phyloP scores from a whole-genome alignment of 2,113 vertebrate species.

The Periophthalmodon schlosseri region DNA sequence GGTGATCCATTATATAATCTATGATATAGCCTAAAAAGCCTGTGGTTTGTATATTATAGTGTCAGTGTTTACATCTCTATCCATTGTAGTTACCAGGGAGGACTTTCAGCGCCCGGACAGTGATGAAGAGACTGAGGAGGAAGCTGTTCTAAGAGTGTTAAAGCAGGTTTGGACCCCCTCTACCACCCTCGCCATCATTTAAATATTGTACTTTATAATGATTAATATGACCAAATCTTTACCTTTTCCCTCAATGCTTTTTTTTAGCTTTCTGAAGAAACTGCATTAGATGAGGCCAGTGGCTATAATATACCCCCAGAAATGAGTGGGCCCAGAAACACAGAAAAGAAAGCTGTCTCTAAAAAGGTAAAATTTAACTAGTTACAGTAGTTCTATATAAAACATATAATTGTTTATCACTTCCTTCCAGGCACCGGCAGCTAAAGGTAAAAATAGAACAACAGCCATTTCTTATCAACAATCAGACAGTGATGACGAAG shows the following conservation, averaged over 20 bases:
- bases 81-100: conserved; percentile 81
- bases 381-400: not conserved
- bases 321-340: conserved; percentile 66
- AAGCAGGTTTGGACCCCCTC: conserved; percentile 79
- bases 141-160: conserved; percentile 83
- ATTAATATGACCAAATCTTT: not conserved
- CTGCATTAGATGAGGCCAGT: conserved; percentile 87
- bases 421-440: conserved; percentile 19
- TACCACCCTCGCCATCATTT: not conserved
- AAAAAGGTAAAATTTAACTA: conserved; percentile 60
- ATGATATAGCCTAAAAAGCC: not conserved
- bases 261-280: conserved; percentile 88
- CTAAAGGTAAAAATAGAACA: conserved; percentile 43
- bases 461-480: conserved; percentile 38
- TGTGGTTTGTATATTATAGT: not conserved
- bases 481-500: conserved; percentile 83
- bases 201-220: not conserved
- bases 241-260: not conserved
- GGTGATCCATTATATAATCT: conserved; percentile 68
- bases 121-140: conserved; percentile 91
- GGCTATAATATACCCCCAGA: conserved; percentile 91
- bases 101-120: conserved; percentile 84
- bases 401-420: not conserved
- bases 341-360: conserved; percentile 47
- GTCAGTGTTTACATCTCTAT: not conserved